Evolutionary conservation across 2,113 vertebrate species (phyloP).

Genomic region (Murina feae): DNA sequence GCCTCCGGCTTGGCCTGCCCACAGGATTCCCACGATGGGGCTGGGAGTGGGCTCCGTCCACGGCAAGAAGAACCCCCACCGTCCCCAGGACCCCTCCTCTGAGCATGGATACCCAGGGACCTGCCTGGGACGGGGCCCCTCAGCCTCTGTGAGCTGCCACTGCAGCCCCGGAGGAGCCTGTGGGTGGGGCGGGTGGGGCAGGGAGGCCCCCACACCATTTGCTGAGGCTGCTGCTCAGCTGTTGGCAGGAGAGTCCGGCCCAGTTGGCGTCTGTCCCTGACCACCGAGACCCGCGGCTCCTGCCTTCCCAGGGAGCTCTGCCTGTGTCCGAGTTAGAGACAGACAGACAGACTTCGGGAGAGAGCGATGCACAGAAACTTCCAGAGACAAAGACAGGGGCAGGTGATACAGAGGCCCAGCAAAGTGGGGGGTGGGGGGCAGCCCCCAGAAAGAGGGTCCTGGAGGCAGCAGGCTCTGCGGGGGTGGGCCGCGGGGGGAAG

Average conservation of each 20-base stretch:
- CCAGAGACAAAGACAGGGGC: not conserved
- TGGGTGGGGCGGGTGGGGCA: rapidly evolving
- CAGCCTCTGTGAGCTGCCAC: rapidly evolving
- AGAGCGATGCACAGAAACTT: not conserved
- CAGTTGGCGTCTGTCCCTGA: not conserved
- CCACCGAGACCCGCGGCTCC: rapidly evolving
- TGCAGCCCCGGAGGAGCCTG: not conserved
- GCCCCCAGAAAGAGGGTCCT: not conserved
- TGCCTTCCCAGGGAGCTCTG: not conserved
- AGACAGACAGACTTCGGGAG: not conserved
- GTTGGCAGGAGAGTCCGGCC: not conserved
- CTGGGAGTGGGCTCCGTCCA: rapidly evolving
- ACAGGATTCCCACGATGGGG: not conserved
- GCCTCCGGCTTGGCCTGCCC: not conserved
- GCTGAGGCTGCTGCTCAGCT: not conserved
- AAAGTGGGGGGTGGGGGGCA: rapidly evolving
- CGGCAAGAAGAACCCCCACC: not conserved
- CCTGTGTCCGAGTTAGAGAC: not conserved
- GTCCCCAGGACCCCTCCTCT: rapidly evolving
- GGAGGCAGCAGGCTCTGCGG: not conserved
- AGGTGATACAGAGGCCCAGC: not conserved
- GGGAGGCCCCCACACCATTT: not conserved
- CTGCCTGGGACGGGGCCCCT: rapidly evolving
- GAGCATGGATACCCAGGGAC: rapidly evolving
- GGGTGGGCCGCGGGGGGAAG: not conserved